These are phyloP conservation scores for Brachirus orientalis DNA, from an alignment of 2,113 vertebrate genomes.

Conservation along the genomic window DNA sequence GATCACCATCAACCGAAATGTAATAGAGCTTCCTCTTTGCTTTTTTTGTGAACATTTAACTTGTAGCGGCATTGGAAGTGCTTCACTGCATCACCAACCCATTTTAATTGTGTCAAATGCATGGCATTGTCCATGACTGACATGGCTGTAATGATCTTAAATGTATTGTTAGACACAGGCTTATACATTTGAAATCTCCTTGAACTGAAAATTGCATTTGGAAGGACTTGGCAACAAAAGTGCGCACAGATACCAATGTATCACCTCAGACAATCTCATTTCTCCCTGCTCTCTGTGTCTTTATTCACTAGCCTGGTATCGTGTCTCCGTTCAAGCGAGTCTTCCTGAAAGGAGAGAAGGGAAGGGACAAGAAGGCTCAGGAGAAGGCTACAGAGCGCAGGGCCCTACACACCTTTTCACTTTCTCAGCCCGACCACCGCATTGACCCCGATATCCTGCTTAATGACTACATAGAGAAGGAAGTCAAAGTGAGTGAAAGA, in stretches of 20 bases:
- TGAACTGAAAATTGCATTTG: not conserved
- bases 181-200: not conserved
- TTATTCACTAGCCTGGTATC: slow-evolving; percentile 87
- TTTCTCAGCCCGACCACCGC: slow-evolving; percentile 88
- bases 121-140: no score
- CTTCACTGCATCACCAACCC: not conserved
- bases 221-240: not conserved
- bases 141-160: not conserved
- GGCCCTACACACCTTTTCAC: slow-evolving; percentile 91
- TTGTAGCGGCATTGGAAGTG: not conserved
- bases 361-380: slow-evolving; percentile 93
- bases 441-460: slow-evolving; percentile 94
- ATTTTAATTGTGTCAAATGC: no score
- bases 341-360: slow-evolving; percentile 95
- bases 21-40: not conserved
- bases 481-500: slow-evolving; percentile 93
- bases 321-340: slow-evolving; percentile 97
- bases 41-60: not conserved
- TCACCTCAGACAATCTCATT: not conserved
- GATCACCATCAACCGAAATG: not conserved
- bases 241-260: not conserved
- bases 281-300: slow-evolving; percentile 22
- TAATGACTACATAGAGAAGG: slow-evolving; percentile 97
- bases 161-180: no score
- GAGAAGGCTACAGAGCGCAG: slow-evolving; percentile 93